These are phyloP conservation scores for Neelides sp. DNA, from an alignment of 1,140 invertebrate species.

Conservation along the genomic window DNA sequence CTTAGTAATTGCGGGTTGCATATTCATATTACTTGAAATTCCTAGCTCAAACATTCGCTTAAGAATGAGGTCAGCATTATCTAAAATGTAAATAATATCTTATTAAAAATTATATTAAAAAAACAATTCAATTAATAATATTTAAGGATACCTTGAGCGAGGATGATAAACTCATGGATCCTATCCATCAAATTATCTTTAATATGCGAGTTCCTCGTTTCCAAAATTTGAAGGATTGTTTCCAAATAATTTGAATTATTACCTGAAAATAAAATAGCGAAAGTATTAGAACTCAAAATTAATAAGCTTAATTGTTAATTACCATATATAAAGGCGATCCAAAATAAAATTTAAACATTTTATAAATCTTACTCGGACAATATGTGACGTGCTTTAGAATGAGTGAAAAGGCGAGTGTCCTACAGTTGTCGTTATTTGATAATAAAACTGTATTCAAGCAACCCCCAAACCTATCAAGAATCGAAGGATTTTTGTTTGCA, in stretches of 20 bases:
- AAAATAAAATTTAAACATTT: conserved; percentile 21
- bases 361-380: conserved; percentile 41
- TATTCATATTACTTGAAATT: conserved; percentile 62
- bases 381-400: conserved; percentile 52
- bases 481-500: conserved; percentile 50
- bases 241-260: conserved; percentile 47
- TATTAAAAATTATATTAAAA: background rate
- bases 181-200: conserved; percentile 63
- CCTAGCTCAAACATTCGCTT: conserved; percentile 69
- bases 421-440: conserved; percentile 48
- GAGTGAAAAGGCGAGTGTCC: conserved; percentile 50
- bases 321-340: conserved; percentile 3
- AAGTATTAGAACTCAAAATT: conserved; percentile 32
- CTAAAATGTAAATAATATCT: conserved; percentile 7
- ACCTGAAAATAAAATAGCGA: conserved; percentile 35
- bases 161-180: conserved; percentile 65
- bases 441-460: conserved; percentile 47
- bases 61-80: conserved; percentile 36
- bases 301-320: conserved; percentile 17
- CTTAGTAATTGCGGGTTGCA: conserved; percentile 60
- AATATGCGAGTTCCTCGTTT: conserved; percentile 62
- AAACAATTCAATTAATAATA: conserved; percentile 7
- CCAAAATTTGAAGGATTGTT: conserved; percentile 63
- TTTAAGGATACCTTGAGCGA: conserved; percentile 53
- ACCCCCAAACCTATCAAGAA: conserved; percentile 53